A percentile compares a stretch with the other conserved stretches of the same genome.
Evolutionary conservation across 1,140 invertebrate genomes (phyloP).

Genomic region (Bombus breviceps): DNA sequence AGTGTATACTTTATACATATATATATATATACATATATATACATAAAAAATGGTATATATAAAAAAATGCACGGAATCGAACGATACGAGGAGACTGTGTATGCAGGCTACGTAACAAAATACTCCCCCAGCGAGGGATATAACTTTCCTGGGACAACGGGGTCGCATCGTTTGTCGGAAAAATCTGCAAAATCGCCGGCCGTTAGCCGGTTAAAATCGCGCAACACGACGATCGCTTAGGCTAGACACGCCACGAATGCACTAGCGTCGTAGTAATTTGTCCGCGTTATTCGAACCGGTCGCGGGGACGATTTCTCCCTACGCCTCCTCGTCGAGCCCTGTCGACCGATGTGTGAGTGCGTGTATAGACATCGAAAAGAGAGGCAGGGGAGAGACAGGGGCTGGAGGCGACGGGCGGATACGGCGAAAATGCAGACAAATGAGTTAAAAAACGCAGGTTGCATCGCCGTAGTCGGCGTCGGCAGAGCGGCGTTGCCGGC

Average conservation of each 20-base stretch:
- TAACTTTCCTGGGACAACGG: conserved; percentile 35
- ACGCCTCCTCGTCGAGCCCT: not conserved
- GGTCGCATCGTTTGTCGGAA: conserved; percentile 56
- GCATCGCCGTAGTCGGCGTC: conserved; percentile 64
- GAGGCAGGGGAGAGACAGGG: conserved; percentile 35
- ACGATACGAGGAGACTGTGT: not conserved
- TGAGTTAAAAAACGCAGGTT: conserved; percentile 78
- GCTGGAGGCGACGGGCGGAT: conserved; percentile 44
- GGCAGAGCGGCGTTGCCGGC: conserved; percentile 65
- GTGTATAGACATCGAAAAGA: conserved; percentile 32
- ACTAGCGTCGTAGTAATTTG: conserved; percentile 75
- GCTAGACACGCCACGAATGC: conserved; percentile 66
- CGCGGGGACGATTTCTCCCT: conserved; percentile 61
- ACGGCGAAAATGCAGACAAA: conserved; percentile 72
- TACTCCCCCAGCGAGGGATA: conserved; percentile 41
- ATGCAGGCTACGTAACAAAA: conserved; percentile 34
- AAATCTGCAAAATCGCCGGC: conserved; percentile 66
- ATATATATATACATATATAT: too few relatives aligned
- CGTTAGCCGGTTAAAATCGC: conserved; percentile 66
- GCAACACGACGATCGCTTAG: conserved; percentile 66
- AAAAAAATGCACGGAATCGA: conserved; percentile 22
- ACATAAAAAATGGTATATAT: not conserved
- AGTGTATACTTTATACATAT: not conserved
- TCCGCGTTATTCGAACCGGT: conserved; percentile 77
- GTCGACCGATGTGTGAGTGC: not conserved